These are phyloP conservation scores for Acromyrmex charruanus DNA, from an alignment of 1,140 invertebrate species.

Conservation along the genomic window DNA sequence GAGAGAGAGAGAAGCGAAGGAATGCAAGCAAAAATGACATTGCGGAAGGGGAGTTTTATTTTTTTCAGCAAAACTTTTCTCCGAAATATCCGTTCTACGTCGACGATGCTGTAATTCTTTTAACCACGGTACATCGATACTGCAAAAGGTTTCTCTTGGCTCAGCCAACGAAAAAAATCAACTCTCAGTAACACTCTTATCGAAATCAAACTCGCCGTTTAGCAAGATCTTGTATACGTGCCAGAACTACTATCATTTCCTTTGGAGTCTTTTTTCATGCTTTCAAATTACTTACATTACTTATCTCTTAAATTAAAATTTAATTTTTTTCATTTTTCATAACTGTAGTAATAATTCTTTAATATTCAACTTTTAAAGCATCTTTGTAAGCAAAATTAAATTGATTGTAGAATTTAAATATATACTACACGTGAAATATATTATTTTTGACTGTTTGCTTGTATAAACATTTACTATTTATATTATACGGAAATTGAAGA, in stretches of 20 bases:
- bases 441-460: not conserved
- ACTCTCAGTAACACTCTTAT: slow-evolving; percentile 25
- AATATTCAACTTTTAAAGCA: not conserved
- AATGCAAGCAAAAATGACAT: not conserved
- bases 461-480: not conserved
- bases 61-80: not conserved
- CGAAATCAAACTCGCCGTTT: slow-evolving; percentile 39
- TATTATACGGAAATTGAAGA: not conserved
- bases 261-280: not conserved
- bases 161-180: slow-evolving; percentile 19
- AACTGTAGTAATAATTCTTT: not conserved
- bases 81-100: slow-evolving; percentile 6
- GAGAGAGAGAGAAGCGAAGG: not conserved
- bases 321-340: not conserved
- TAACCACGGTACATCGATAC: slow-evolving; percentile 17
- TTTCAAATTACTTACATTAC: not conserved
- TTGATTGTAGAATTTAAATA: not conserved
- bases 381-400: not conserved
- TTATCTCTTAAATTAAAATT: not conserved
- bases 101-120: slow-evolving; percentile 21
- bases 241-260: not conserved
- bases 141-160: not conserved
- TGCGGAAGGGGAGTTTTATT: not conserved
- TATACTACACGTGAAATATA: not conserved
- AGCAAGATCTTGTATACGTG: not conserved